A percentile compares a stretch with the other conserved stretches of the same genome.
Evolutionary conservation across 2,113 vertebrate species (phyloP).

Genomic region (Gavialis gangeticus): DNA sequence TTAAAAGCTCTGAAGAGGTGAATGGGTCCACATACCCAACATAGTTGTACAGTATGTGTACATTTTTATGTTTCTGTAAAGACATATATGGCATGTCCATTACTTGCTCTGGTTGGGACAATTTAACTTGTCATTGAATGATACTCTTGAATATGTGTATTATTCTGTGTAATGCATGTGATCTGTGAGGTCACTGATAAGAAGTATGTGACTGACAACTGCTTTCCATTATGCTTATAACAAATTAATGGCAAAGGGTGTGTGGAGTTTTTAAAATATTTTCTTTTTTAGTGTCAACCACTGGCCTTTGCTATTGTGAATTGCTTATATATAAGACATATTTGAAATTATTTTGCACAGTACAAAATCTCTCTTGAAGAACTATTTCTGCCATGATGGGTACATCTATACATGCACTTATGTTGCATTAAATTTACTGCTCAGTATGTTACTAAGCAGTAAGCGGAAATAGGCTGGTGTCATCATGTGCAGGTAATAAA

Average conservation of each 20-base stretch:
- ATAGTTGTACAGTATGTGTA: not conserved
- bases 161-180: not conserved
- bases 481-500: no score
- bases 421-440: no score
- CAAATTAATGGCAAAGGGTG: not conserved
- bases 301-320: not conserved
- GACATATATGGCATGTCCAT: not conserved
- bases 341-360: not conserved
- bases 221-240: not conserved
- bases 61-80: not conserved
- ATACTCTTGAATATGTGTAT: not conserved
- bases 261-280: not conserved
- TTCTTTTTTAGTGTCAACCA: not conserved
- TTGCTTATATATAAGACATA: not conserved
- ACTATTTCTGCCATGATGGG: not conserved
- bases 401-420: no score
- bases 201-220: not conserved
- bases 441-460: no score
- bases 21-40: not conserved
- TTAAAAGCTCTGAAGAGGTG: not conserved
- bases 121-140: not conserved
- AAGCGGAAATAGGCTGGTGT: no score
- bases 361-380: not conserved
- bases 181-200: not conserved
- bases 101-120: not conserved